phyloP scores from a whole-genome alignment of 2,888 invertebrate genomes.

The Torymus tubicola region DNA sequence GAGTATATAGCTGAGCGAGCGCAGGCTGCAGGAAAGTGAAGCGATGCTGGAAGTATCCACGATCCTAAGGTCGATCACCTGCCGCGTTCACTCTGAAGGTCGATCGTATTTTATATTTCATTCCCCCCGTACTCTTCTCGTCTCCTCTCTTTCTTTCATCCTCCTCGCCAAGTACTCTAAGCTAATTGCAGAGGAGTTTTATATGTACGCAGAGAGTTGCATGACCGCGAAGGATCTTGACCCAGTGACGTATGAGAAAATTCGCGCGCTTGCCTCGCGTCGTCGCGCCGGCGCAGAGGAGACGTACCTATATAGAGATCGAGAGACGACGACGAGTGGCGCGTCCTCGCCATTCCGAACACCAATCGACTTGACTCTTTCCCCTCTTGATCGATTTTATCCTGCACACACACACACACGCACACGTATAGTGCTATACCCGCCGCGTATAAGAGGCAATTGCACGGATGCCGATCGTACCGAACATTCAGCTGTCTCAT shows the following conservation, averaged over 20 bases:
- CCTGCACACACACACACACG: neutral
- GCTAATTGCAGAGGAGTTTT: conserved; percentile 28
- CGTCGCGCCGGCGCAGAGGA: too few relatives aligned
- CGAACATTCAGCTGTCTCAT: conserved; percentile 31
- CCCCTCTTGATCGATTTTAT: neutral
- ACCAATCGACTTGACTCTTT: neutral
- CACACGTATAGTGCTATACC: conserved; percentile 1
- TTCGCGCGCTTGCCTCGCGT: neutral
- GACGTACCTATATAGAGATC: too few relatives aligned
- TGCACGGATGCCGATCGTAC: neutral
- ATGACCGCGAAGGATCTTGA: conserved; percentile 32
- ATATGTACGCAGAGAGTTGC: neutral
- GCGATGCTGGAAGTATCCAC: conserved; percentile 35
- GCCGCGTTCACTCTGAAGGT: conserved; percentile 50
- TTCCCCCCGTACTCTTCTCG: conserved; percentile 24
- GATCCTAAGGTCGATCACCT: conserved; percentile 55
- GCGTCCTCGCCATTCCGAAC: neutral
- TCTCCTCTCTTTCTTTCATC: conserved; percentile 17
- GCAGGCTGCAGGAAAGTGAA: conserved; percentile 37
- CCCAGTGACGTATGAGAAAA: conserved; percentile 41
- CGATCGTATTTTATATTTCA: conserved; percentile 51
- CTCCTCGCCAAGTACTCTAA: neutral
- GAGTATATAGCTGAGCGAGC: neutral
- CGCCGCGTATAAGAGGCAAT: neutral
- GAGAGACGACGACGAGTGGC: neutral